Evolutionary conservation across 2,888 invertebrate species (phyloP), one percentile per base, ranked within the genome.

Genomic region (Ommatoiulus sabulosus): DNA sequence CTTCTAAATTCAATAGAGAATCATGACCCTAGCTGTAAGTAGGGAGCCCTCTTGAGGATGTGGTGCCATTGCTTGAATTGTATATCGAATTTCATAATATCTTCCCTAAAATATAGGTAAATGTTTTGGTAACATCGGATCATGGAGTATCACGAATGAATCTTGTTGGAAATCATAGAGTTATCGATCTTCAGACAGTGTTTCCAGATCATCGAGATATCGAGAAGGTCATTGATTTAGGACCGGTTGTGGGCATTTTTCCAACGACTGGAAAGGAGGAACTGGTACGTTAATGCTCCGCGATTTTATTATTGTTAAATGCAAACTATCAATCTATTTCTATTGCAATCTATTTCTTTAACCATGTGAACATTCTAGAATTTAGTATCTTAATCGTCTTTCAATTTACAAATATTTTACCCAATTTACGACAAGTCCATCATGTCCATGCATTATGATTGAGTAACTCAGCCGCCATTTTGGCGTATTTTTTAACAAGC

Each of bases 191-290:
- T 10, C 89, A 89, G 52, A 88, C 48, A 35, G 63, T 87, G 15
- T 87, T 88, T 44, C 85, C 84, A 8, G 89, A 89, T 86, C 57
- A 72, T 6, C 86, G 88, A 35, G 89, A 89, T 44, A 89, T 89
- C n/a, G 89, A 88, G n/a, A 89, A 86, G 35, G 57, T 89, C 44
- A 87, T 89, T 48, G 89, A 89, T 57, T 87, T 88, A 52, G 89
- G 89, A 20, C 86, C 89, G 17, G 80, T 89, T 24, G 87, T 88
- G 24, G 88, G 88, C 8, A 89, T 89, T 86, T 44, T 87, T 43
- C 87, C 88, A 17, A 44, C 80, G 12, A 44, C 35, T 15, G 88
- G 88, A 24, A 88, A 80, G 88, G 88, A 87, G 43, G 89, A 89
- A 24, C n/a, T 44, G 48, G 89, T 89, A 63, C 17, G 87, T 20